These are phyloP conservation scores for Muschampia plurimacula DNA, from an alignment of 2,888 invertebrate species.

Conservation along the genomic window DNA sequence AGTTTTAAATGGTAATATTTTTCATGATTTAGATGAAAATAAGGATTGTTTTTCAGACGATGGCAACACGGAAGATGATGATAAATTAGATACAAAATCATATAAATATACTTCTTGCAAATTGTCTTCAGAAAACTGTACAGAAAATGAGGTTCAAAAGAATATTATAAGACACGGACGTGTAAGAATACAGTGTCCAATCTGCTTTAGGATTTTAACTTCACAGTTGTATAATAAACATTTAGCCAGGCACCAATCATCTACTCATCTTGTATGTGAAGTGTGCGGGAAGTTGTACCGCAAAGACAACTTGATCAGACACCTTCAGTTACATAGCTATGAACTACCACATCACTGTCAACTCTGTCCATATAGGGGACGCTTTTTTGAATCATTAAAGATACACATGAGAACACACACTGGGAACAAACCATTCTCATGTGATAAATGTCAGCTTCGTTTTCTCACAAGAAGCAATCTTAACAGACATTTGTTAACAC, in stretches of 20 bases:
- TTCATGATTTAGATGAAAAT: constrained; percentile 19
- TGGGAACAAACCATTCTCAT: constrained; percentile 65
- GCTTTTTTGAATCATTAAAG: constrained; percentile 62
- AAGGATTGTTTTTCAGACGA: not conserved
- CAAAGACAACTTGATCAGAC: constrained; percentile 64
- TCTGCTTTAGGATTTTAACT: constrained; percentile 52
- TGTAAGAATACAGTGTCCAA: constrained; percentile 54
- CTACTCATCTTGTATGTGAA: constrained; percentile 63
- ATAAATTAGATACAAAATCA: not conserved
- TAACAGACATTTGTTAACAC: constrained; percentile 66
- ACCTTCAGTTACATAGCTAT: constrained; percentile 60
- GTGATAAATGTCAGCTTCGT: constrained; percentile 61
- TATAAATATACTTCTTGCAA: constrained; percentile 9
- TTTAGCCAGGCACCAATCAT: constrained; percentile 53
- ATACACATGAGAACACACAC: constrained; percentile 67
- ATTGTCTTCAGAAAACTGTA: constrained; percentile 14
- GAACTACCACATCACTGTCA: constrained; percentile 65
- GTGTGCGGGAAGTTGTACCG: constrained; percentile 66
- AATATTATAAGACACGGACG: constrained; percentile 52
- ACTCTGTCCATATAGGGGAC: constrained; percentile 63
- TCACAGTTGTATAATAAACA: constrained; percentile 57
- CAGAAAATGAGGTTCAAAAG: constrained; percentile 52
- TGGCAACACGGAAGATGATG: not conserved
- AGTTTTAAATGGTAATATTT: not conserved
- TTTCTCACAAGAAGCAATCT: constrained; percentile 69